Evolutionary conservation across 1,140 invertebrate species (phyloP), one percentile per base, ranked within the genome.

Genomic region (Contarinia nasturtii): DNA sequence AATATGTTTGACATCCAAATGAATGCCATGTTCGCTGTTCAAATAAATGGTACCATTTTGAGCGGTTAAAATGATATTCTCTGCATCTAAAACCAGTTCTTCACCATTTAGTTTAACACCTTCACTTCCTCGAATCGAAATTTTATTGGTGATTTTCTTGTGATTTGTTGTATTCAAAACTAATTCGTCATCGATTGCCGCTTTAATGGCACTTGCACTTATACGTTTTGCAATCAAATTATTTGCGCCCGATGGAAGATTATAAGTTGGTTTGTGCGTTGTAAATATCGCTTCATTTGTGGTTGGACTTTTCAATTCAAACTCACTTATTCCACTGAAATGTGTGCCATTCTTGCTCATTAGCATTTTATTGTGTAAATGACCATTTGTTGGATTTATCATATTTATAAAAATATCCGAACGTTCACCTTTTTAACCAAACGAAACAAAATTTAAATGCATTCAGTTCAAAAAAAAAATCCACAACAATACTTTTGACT

Each of bases 51-150:
- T 79, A 1, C 84, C 82, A 55, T 89, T 88, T 14, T 80, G 72
- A 19, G 82, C 85, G 51, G 80, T 80, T 0, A 91, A 62, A 48
- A 73, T 71, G 17, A 92, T 75, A 54, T 89, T 82, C 55, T 87
- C 82, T 0, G 86, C 85, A 36, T 71, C 75, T 67, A 77, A 73
- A 7, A 72, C 54, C 20, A 84, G 70, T 47, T 71, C 66, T 49
- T 73, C 73, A 7, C 75, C 68, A 50, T 81, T 74, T 47, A 86
- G 67, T 15, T 54, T 61, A 0, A 74, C 70, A 0, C 80, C 80
- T 55, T 84, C 80, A 0, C 76, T 73, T 0, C 81, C 81, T 47
- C 18, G 65, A 48, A 63, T 49, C 33, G 50, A 49, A 19, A 63
- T 47, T 5, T 54, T 55, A 5, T 50, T 52, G 3, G 27, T 27